These are phyloP conservation scores for Phrynocephalus guinanensis DNA, from an alignment of 2,797 vertebrate species.

Conservation along the genomic window DNA sequence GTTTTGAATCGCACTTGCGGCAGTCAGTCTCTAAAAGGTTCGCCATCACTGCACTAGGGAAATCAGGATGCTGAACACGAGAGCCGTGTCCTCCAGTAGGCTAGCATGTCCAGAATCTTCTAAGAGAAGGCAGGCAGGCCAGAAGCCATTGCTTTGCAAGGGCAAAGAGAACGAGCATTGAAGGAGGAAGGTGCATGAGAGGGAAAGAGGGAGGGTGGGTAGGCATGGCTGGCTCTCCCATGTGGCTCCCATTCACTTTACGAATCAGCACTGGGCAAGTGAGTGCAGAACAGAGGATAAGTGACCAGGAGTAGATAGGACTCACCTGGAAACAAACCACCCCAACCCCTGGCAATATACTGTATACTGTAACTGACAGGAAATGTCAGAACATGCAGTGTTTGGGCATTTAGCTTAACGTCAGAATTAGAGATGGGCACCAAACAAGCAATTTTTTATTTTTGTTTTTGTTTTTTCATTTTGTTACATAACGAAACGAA, in stretches of 20 bases:
- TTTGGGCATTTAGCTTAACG: slow-evolving; percentile 15
- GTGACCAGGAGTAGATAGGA: not conserved
- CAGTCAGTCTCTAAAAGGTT: too few relatives aligned
- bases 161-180: not conserved
- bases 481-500: too few relatives aligned
- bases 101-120: too few relatives aligned
- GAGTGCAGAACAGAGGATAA: not conserved
- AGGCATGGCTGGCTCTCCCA: not conserved
- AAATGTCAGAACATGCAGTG: not conserved
- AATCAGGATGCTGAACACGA: not conserved
- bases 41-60: too few relatives aligned
- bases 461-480: too few relatives aligned
- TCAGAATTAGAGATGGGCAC: not conserved
- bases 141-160: not conserved
- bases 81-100: not conserved
- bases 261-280: not conserved
- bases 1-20: too few relatives aligned
- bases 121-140: too few relatives aligned
- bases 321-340: not conserved
- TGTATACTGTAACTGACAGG: not conserved
- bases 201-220: not conserved
- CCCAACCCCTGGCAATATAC: not conserved
- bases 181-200: not conserved
- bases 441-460: too few relatives aligned
- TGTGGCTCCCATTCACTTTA: too few relatives aligned